Evolutionary conservation across 2,888 invertebrate species (phyloP).

Genomic region (Eudasyphora cyanicolor): DNA sequence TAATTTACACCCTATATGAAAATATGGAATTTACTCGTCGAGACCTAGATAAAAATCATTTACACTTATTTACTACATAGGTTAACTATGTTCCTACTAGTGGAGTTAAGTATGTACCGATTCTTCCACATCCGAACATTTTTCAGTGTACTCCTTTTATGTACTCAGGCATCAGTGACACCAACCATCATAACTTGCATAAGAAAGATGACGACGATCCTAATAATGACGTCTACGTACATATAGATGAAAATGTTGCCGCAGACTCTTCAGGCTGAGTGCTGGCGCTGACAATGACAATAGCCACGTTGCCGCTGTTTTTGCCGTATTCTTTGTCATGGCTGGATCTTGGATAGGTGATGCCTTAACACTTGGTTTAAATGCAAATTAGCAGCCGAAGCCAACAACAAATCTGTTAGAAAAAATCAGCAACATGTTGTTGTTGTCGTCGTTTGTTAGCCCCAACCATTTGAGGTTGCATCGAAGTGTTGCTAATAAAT

Average conservation of each 20-base stretch:
- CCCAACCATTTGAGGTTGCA: constrained; percentile 5
- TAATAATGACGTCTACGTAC: constrained; percentile 5
- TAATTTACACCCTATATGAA: too few species aligned
- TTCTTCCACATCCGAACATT: not conserved
- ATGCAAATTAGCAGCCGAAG: constrained; percentile 58
- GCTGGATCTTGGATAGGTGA: constrained; percentile 15
- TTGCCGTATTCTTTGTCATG: not conserved
- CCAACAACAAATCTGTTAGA: constrained; percentile 28
- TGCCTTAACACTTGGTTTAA: constrained; percentile 51
- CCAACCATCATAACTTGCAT: constrained; percentile 27
- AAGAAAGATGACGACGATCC: constrained; percentile 4
- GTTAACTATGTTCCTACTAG: too few species aligned
- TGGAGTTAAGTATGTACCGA: too few species aligned
- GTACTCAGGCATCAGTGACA: not conserved
- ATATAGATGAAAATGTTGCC: constrained; percentile 2
- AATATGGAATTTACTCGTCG: too few species aligned
- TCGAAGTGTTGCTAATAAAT: constrained; percentile 64
- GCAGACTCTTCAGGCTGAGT: not conserved
- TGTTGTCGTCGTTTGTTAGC: constrained; percentile 9
- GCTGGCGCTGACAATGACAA: constrained; percentile 15
- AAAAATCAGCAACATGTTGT: constrained; percentile 33
- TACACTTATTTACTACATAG: too few species aligned
- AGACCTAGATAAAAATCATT: too few species aligned
- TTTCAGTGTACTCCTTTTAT: not conserved
- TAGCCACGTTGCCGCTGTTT: not conserved